Percentiles rank a stretch among this genome's conserved stretches.
phyloP scores from a whole-genome alignment of 1,140 invertebrate species.

The Zaprionus capensis region DNA sequence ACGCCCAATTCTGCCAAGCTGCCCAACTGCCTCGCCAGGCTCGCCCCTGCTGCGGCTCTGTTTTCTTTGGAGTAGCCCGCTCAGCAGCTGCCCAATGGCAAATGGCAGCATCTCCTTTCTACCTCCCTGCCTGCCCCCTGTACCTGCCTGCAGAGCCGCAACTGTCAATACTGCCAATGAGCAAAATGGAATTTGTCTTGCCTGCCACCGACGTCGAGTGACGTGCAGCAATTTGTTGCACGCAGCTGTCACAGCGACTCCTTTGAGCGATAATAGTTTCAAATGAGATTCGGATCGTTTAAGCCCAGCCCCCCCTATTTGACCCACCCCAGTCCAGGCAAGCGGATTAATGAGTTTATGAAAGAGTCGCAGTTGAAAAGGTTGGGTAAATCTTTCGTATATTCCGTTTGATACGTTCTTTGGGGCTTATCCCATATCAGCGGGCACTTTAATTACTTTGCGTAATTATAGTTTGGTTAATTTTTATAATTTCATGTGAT shows the following conservation, averaged over 20 bases:
- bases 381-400: neutral
- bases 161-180: constrained; percentile 79
- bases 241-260: constrained; percentile 12
- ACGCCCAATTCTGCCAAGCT: neutral
- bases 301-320: neutral
- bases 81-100: constrained; percentile 54
- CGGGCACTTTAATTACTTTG: constrained; percentile 21
- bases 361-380: neutral
- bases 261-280: constrained; percentile 62
- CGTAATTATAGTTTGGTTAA: constrained; percentile 35
- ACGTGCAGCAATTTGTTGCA: constrained; percentile 65
- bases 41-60: constrained; percentile 5
- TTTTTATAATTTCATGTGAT: constrained; percentile 28
- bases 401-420: constrained; percentile 30
- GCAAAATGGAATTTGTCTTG: constrained; percentile 79
- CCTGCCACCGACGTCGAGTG: constrained; percentile 68
- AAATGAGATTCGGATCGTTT: constrained; percentile 60
- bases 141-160: constrained; percentile 21
- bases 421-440: neutral
- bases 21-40: neutral
- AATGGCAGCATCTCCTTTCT: constrained; percentile 11
- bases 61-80: constrained; percentile 54
- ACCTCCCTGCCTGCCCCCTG: neutral
- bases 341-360: constrained; percentile 18
- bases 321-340: neutral